Evolutionary conservation across 2,113 vertebrate genomes (phyloP).

Genomic region (Ammospiza nelsoni): DNA sequence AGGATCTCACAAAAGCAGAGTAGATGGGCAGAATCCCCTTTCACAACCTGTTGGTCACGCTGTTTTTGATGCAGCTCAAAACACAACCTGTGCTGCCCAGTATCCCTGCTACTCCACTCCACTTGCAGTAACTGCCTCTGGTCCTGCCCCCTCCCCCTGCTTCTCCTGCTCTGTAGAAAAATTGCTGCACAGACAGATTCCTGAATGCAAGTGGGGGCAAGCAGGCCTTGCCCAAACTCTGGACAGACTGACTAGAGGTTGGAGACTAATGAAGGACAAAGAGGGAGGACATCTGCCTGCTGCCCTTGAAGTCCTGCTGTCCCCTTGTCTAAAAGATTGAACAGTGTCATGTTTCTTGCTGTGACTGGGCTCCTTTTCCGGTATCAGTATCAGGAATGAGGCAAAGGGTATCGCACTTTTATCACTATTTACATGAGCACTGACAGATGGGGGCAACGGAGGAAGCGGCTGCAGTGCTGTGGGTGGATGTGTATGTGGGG

Average conservation of each 20-base stretch:
- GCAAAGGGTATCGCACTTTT: background rate
- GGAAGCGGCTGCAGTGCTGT: background rate
- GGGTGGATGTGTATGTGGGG: background rate
- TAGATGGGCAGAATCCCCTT: background rate
- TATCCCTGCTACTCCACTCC: background rate
- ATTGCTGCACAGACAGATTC: background rate
- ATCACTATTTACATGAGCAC: background rate
- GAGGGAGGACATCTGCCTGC: background rate
- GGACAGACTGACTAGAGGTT: background rate
- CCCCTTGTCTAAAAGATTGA: background rate
- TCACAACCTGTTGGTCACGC: background rate
- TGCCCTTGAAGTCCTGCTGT: background rate
- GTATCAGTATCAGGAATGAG: accelerated
- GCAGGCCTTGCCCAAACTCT: background rate
- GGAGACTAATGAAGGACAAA: background rate
- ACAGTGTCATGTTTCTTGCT: background rate
- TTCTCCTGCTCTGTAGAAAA: background rate
- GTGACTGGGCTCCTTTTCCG: background rate
- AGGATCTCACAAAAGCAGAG: accelerated
- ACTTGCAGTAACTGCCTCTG: background rate
- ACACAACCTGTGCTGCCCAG: background rate
- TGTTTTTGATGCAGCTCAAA: background rate
- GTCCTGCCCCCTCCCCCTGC: background rate
- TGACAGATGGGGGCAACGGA: background rate
- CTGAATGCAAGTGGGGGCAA: background rate